Evolutionary conservation across 2,797 vertebrate species (phyloP).

Genomic region (Sebastes diaconus): DNA sequence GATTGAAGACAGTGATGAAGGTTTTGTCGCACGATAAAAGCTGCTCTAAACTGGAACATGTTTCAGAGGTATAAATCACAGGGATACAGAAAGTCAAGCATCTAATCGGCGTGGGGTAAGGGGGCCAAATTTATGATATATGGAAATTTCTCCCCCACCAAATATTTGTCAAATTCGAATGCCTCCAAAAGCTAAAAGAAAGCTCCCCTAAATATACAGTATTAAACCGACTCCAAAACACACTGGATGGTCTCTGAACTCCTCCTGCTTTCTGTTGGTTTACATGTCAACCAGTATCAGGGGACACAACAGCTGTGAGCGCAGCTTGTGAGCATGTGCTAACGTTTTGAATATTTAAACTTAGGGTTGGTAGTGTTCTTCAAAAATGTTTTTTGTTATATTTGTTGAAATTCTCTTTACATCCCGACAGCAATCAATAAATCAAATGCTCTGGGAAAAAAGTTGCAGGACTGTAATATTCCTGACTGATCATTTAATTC

Average conservation of each 20-base stretch:
- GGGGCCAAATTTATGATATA: neutral
- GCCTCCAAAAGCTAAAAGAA: neutral
- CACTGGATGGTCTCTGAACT: neutral
- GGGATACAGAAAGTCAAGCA: neutral
- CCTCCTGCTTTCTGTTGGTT: neutral
- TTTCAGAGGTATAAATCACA: constrained; percentile 9
- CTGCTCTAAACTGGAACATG: neutral
- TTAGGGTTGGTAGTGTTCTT: neutral
- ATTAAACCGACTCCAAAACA: neutral
- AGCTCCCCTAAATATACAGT: neutral
- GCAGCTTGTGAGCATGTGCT: neutral
- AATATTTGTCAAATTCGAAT: neutral
- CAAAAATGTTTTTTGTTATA: no score
- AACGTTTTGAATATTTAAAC: neutral
- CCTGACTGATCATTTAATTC: no score
- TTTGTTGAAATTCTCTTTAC: no score
- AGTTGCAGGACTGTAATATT: no score
- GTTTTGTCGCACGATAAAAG: constrained; percentile 23
- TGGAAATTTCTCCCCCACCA: neutral
- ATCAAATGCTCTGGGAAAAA: no score
- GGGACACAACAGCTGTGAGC: neutral
- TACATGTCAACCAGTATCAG: neutral
- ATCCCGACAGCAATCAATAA: no score
- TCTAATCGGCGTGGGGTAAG: neutral
- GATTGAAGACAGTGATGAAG: constrained; percentile 43